Evolutionary conservation across 2,797 vertebrate genomes (phyloP), one percentile per base, ranked within the genome.

Genomic region (Cuculus canorus): DNA sequence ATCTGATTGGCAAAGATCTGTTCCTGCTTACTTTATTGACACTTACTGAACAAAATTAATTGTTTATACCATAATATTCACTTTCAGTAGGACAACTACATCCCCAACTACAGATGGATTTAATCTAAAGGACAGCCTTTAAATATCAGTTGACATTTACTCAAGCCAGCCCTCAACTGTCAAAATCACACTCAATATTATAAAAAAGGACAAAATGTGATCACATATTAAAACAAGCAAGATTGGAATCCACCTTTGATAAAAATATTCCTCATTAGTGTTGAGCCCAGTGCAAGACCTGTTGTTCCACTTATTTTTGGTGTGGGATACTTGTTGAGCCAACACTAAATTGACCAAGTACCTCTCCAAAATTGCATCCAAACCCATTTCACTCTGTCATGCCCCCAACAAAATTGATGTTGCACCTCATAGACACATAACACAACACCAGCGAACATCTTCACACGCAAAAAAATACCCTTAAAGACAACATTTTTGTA

Each of bases 41-140:
- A 1, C 61, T 56, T 60, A 69, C 17, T 24, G 48, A 85, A 86
- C 53, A 13, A 91, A 93, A 91, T 30, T 47, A 10, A 39, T 30
- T 82, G 65, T 54, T 82, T 76, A 18, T 72, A 83, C 83, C 77
- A 86, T 23, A 88, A 59, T 69, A 91, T 82, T 93, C 84, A 86
- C 73, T 90, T 86, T 33, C n/a, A 61, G 39, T 24, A 35, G 60
- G 80, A 93, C 81, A 88, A 68, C 56, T 7, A 27, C 54, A 33
- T 2, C 5, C 61, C 65, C 66, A 90, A 32, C 71, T 57, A 69
- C 61, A 76, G 59, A 28, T 84, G 35, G n/a, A 82, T 84, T 91
- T 78, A 76, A 71, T 76, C 69, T 65, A 54, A 91, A 84, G 60
- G 91, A 82, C 54, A 85, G 23, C 47, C 33, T 92, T 72, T 57